Percentiles rank a stretch among this genome's conserved stretches.
Conservation (phyloP, 2,113 vertebrate genomes). For the Nanorana parkeri region DNA sequence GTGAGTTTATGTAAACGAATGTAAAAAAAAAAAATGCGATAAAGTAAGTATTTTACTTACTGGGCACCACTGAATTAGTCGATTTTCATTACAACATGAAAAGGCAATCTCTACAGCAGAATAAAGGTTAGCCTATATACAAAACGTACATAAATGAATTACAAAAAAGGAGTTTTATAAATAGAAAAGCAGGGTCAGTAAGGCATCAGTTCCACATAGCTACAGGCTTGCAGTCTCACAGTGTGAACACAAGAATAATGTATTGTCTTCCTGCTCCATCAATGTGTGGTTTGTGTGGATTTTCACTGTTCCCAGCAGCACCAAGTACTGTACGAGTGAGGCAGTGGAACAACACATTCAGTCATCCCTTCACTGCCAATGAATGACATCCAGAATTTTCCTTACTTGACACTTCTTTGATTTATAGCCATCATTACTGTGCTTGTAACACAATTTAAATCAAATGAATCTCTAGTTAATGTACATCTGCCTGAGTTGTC, state of each 20-base stretch:
- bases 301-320: not conserved
- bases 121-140: conserved; percentile 76
- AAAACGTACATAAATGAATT: conserved; percentile 72
- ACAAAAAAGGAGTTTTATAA: conserved; percentile 78
- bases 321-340: not conserved
- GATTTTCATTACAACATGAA: conserved; percentile 44
- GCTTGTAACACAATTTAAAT: not conserved
- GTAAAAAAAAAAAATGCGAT: conserved; percentile 33
- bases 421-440: not conserved
- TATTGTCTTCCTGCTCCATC: conserved; percentile 1
- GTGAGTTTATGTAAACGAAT: conserved; percentile 19
- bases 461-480: not conserved
- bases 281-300: not conserved
- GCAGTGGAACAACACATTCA: not conserved
- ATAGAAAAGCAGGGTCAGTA: conserved; percentile 75
- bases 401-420: not conserved
- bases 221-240: conserved; percentile 36
- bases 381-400: not conserved
- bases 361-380: not conserved
- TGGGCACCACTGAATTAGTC: conserved; percentile 2
- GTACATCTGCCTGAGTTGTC: not conserved
- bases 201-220: conserved; percentile 73
- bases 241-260: not conserved
- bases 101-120: conserved; percentile 67
- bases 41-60: conserved; percentile 15